Base-by-base conservation (phyloP, 64 coral and sea anemone species). In the Porites lutea region DNA sequence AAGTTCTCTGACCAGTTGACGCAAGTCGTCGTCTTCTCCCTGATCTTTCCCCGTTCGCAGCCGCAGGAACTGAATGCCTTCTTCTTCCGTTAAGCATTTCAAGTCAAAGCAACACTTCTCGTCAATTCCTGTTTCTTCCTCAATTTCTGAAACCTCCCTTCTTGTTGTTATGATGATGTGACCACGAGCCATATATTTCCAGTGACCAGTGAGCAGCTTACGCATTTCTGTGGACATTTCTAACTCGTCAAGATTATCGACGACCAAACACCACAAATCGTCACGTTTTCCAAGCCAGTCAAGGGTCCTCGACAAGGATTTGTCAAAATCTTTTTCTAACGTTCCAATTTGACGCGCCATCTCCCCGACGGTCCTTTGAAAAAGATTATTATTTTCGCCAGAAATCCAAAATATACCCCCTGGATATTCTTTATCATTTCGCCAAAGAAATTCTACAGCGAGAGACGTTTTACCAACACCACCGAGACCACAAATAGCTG, bases 391-490 rank as follows among this genome's bases (percentile, higher is more conserved):
- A 27, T 59, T 93, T 81, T 93, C 91, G 12, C 91, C 91, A 0
- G 84, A 93, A 52, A 93, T 93, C 91, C 91, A 93, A 18, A 93
- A 88, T 52, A 88, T 87, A 7, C 91, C 91, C 10, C 85, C 91
- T 18, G 47, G 67, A 52, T 89, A 96, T 21, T 92, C 70, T 20
- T 68, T 18, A 0, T 69, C 64, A 3, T 93, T 48, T 13, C 21
- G 59, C 77, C 95, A 93, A 23, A 96, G 86, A 62, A 79, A 88
- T 71, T 96, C 95, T 7, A 96, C 77, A 47, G 79, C 87, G 19
- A 96, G 86, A 23, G 95, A 93, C 7, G 95, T 93, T 93, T 96
- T 96, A 2, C 95, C 95, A 1, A 92, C 83, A 59, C 95, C 95
- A 2, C 90, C 95, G 63, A 96, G 87, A 52, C 95, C 95, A 78